These are phyloP conservation scores for Ochotona curzoniae DNA, from an alignment of 2,113 vertebrate genomes.

Conservation along the genomic window DNA sequence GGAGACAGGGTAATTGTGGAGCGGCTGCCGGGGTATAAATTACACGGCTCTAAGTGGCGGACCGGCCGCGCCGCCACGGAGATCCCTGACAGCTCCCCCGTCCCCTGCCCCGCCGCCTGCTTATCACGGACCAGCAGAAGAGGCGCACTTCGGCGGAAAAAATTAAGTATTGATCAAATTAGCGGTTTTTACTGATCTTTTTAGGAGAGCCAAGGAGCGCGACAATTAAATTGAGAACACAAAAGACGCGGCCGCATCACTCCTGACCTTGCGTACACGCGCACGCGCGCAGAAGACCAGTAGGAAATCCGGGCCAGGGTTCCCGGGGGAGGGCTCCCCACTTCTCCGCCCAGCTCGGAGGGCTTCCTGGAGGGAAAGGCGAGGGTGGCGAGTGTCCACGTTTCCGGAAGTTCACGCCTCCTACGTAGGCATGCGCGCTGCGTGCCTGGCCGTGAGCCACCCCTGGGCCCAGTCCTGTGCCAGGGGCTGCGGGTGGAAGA, in stretches of 20 bases:
- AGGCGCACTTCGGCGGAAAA: constrained; percentile 95
- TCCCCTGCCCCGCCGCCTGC: constrained; percentile 90
- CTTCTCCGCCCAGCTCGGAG: neutral
- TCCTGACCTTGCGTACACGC: constrained; percentile 87
- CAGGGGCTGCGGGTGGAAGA: no score
- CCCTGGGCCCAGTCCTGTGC: neutral
- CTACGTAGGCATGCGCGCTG: no score
- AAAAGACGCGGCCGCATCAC: constrained; percentile 90
- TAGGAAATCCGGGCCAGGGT: constrained; percentile 84
- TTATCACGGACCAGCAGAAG: constrained; percentile 98
- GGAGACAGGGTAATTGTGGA: constrained; percentile 98
- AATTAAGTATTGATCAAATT: constrained; percentile 99
- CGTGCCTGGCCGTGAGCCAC: no score
- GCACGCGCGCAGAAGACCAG: constrained; percentile 70
- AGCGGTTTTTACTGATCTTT: constrained; percentile 97
- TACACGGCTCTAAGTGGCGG: constrained; percentile 96
- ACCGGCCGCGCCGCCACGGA: constrained; percentile 91
- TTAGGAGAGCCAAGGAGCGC: constrained; percentile 91
- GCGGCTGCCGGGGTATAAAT: constrained; percentile 96
- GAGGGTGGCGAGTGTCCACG: no score
- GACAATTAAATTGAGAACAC: constrained; percentile 95
- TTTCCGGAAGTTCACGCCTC: no score
- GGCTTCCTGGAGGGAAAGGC: neutral
- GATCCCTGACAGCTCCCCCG: constrained; percentile 94
- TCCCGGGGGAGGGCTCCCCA: neutral